phyloP scores from a whole-genome alignment of 2,797 vertebrate genomes.

The Premnoplex brunnescens region DNA sequence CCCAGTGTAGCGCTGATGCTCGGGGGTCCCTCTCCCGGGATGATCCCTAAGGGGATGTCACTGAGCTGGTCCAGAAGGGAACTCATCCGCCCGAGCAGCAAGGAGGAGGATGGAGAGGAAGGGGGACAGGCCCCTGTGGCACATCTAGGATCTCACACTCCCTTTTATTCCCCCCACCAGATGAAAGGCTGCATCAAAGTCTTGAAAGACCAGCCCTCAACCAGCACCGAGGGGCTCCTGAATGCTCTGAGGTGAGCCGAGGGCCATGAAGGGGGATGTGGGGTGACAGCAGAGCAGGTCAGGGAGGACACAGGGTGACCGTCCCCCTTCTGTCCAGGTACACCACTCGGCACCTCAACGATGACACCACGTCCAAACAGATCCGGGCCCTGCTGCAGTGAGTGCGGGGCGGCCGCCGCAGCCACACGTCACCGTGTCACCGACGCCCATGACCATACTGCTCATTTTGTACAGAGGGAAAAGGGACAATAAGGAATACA shows the following conservation, averaged over 20 bases:
- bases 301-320: background rate
- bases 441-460: conserved; percentile 81
- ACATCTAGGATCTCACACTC: accelerated
- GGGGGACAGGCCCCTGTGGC: accelerated
- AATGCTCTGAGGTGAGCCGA: conserved; percentile 85
- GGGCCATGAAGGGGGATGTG: accelerated
- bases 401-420: conserved; percentile 18
- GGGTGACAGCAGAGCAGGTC: accelerated
- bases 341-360: conserved; percentile 90
- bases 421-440: conserved; percentile 65
- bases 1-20: accelerated
- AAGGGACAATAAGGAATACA: background rate
- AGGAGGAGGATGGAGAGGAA: background rate
- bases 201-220: conserved; percentile 91
- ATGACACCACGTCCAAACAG: conserved; percentile 94
- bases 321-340: conserved; percentile 75
- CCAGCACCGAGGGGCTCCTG: conserved; percentile 90
- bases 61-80: background rate
- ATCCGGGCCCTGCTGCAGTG: conserved; percentile 91
- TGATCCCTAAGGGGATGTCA: background rate
- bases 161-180: conserved; percentile 66
- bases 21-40: accelerated
- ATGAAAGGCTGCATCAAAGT: conserved; percentile 96
- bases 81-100: accelerated
- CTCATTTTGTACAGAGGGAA: conserved; percentile 84